phyloP scores from a whole-genome alignment of 2,113 vertebrate genomes.

The Zootoca vivipara region DNA sequence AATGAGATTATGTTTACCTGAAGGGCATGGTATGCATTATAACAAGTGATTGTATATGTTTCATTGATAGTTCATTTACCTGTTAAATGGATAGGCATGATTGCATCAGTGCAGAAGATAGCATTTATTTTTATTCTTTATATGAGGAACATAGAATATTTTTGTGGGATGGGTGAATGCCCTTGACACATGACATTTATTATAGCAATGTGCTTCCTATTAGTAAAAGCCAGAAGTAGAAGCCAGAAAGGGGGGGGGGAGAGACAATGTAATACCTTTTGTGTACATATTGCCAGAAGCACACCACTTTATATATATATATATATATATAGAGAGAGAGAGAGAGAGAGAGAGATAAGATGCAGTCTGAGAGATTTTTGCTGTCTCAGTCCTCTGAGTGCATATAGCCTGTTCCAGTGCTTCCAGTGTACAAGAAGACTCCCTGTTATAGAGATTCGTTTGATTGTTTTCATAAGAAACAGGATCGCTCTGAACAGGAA shows the following conservation, averaged over 20 bases:
- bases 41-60: not conserved
- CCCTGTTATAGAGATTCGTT: not conserved
- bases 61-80: not conserved
- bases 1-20: not conserved
- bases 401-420: not conserved
- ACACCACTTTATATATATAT: not conserved
- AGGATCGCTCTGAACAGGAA: not conserved
- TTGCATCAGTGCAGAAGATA: not conserved
- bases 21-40: not conserved
- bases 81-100: not conserved
- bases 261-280: not conserved
- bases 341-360: too few relatives aligned
- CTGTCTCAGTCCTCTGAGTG: not conserved
- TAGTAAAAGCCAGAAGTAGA: not conserved
- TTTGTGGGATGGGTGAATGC: not conserved
- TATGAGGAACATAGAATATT: not conserved
- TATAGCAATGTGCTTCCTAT: not conserved
- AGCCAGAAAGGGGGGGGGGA: not conserved
- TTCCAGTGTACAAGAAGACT: not conserved
- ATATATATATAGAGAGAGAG: too few relatives aligned
- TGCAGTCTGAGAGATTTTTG: not conserved
- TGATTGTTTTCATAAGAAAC: conserved; percentile 8
- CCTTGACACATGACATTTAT: not conserved
- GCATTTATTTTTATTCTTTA: not conserved
- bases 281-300: not conserved